phyloP scores from a whole-genome alignment of 1,140 invertebrate genomes.

The Zaprionus tsacasi region DNA sequence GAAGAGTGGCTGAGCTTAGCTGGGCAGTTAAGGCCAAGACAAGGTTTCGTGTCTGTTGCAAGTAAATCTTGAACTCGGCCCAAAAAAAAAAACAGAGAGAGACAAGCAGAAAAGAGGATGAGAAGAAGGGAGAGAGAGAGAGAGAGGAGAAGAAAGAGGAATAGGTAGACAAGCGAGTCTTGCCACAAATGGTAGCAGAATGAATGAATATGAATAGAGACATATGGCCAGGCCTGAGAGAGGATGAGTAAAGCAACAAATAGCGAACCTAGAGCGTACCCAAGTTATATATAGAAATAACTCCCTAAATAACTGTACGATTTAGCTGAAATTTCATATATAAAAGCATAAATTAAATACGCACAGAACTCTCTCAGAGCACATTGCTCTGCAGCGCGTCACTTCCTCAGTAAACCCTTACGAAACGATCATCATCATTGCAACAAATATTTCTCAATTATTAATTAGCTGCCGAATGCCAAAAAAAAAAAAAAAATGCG shows the following conservation, averaged over 20 bases:
- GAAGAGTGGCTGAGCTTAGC: constrained; percentile 21
- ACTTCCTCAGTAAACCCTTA: too few relatives aligned
- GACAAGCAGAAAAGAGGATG: neutral
- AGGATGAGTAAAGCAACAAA: neutral
- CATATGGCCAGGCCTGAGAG: neutral
- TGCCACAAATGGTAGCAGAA: constrained; percentile 10
- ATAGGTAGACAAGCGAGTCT: neutral
- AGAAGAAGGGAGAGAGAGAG: neutral
- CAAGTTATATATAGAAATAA: neutral
- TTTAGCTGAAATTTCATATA: neutral
- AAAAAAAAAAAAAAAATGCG: neutral
- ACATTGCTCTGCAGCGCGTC: too few relatives aligned
- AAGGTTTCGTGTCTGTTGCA: constrained; percentile 59
- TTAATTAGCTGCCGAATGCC: constrained; percentile 17
- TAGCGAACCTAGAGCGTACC: neutral
- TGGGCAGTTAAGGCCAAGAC: constrained; percentile 26
- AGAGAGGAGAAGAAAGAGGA: neutral
- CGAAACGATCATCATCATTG: neutral
- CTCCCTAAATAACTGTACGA: neutral
- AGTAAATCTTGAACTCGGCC: constrained; percentile 66
- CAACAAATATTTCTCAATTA: constrained; percentile 7
- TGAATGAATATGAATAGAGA: constrained; percentile 13
- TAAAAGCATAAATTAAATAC: too few relatives aligned
- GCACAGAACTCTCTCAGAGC: too few relatives aligned
- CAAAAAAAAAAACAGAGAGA: neutral